Evolutionary conservation across 2,797 vertebrate species (phyloP), one percentile per base, ranked within the genome.

Genomic region (Urophycis tenuis): DNA sequence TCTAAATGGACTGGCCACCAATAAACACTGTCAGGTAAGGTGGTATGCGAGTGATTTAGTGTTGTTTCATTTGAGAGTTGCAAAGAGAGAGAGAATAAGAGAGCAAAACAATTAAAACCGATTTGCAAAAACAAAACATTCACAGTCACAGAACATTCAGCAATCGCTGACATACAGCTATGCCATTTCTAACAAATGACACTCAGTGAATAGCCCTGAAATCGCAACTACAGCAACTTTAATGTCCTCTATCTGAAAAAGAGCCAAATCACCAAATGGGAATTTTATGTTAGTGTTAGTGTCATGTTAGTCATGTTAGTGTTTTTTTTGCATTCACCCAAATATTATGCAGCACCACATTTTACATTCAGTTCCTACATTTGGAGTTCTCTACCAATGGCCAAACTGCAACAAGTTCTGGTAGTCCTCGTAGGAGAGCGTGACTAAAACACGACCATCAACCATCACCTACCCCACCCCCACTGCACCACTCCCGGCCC

Each of bases 1-100:
- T 85, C 94, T 99, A 29, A 95, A 95, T 12, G 96, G 96, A 3
- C 94, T 99, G 78, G 92, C 95, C 74, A 95, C 95, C 85, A 99
- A 96, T 89, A 99, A 98, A 82, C 95, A 95, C 89, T 96, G 96
- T 85, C 95, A 96, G 90, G 92, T 91, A 84, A 80, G 36, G 15
- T 45, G 15, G 8, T 39, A 12, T 75, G 17, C n/a, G 5, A 15
- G 2, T 34, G 8, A n/a, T n/a, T n/a, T n/a, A n/a, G n/a, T n/a
- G n/a, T n/a, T n/a, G n/a, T n/a, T n/a, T n/a, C n/a, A n/a, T n/a
- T n/a, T n/a, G n/a, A n/a, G n/a, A n/a, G 60, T 15, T 34, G 6
- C 11, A 5, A 75, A 10, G 17, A 53, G 17, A 14, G 29, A 30
- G 53, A 73, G 19, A 71, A 3, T 5, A 11, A 34, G 19, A 33